Conservation (phyloP, 2,113 vertebrate species). For the Connochaetes taurinus region DNA sequence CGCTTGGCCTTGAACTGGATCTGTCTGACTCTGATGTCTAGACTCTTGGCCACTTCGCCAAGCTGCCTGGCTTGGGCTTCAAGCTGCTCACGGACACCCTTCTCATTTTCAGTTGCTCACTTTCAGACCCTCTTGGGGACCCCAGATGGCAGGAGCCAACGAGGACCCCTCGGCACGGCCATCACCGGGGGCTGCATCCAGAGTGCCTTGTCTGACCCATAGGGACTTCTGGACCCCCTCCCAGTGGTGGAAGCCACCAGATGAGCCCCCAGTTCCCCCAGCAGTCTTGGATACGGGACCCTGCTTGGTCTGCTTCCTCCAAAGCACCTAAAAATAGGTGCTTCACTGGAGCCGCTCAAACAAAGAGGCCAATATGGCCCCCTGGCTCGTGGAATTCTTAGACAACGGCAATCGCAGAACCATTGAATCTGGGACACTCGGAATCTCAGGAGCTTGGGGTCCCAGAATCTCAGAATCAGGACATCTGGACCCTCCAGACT, state of each 20-base stretch:
- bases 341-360: constrained; percentile 39
- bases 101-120: neutral
- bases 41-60: neutral
- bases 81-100: neutral
- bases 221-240: neutral
- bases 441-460: constrained; percentile 5
- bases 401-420: constrained; percentile 10
- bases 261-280: neutral
- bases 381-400: constrained; percentile 24
- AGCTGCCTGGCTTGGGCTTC: neutral
- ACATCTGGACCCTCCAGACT: constrained; percentile 8
- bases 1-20: neutral
- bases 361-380: constrained; percentile 59
- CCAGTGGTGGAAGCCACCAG: neutral
- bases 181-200: neutral
- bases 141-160: neutral
- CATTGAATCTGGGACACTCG: constrained; percentile 48
- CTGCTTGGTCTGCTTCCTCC: constrained; percentile 51
- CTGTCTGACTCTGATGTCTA: neutral
- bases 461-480: constrained; percentile 22
- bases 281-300: neutral
- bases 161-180: neutral
- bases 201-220: neutral
- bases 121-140: neutral
- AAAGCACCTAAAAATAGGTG: constrained; percentile 64